Conservation (phyloP, 92 coral and sea anemone species). For the Phenganax subtilis region DNA sequence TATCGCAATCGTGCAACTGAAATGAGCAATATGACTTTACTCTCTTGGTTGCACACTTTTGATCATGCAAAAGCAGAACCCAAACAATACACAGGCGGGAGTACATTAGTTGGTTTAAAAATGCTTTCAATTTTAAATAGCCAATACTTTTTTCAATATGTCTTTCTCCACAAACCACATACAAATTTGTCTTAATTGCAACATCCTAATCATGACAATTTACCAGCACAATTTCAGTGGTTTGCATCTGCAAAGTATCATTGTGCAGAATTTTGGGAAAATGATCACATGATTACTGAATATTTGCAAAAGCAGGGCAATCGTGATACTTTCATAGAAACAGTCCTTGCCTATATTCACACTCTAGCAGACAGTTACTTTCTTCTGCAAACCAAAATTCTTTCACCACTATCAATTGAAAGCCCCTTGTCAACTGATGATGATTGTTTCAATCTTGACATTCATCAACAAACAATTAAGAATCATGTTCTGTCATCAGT, state of each 20-base stretch:
- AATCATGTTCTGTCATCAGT: background rate
- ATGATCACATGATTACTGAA: background rate
- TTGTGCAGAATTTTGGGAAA: background rate
- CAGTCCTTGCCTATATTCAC: background rate
- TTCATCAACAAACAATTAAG: background rate
- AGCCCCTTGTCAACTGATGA: background rate
- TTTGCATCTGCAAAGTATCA: background rate
- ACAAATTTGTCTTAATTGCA: background rate
- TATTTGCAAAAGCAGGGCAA: background rate
- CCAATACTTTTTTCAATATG: constrained; percentile 1
- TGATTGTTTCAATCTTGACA: background rate
- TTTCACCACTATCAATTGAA: background rate
- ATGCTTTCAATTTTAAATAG: background rate
- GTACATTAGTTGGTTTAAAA: constrained; percentile 5
- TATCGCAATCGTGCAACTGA: background rate
- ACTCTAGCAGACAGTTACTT: background rate
- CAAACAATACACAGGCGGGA: background rate
- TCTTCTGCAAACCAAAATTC: background rate
- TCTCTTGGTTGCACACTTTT: background rate
- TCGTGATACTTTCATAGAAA: background rate
- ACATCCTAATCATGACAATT: background rate
- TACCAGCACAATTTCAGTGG: background rate
- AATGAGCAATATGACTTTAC: background rate
- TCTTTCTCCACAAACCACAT: constrained; percentile 13
- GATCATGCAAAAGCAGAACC: background rate